phyloP scores from a whole-genome alignment of 2,888 invertebrate genomes.

The Dynastes maya region DNA sequence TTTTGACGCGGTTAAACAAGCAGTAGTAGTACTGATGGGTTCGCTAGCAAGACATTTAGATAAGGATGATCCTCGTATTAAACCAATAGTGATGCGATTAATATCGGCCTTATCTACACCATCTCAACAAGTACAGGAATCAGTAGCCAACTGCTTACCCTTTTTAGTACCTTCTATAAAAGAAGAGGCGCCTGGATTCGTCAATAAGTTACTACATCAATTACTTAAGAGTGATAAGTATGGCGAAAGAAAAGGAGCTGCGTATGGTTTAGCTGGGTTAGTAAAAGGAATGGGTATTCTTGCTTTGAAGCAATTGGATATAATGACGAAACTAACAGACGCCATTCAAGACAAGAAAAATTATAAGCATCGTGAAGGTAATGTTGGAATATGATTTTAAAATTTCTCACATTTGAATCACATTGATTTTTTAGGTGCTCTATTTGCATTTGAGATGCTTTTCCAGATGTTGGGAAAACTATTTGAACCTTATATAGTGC shows the following conservation, averaged over 20 bases:
- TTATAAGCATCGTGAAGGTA: slow-evolving; percentile 92
- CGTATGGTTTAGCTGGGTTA: slow-evolving; percentile 96
- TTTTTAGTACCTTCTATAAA: slow-evolving; percentile 94
- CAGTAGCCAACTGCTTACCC: slow-evolving; percentile 96
- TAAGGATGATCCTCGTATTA: slow-evolving; percentile 89
- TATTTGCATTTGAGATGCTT: slow-evolving; percentile 98
- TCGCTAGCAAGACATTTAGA: slow-evolving; percentile 96
- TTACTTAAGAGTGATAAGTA: slow-evolving; percentile 93
- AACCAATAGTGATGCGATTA: slow-evolving; percentile 93
- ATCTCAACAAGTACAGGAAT: slow-evolving; percentile 90
- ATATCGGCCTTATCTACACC: slow-evolving; percentile 95
- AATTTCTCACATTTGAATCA: no score
- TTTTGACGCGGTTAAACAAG: slow-evolving; percentile 94
- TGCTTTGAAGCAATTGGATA: slow-evolving; percentile 94
- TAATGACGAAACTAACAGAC: slow-evolving; percentile 93
- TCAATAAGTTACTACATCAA: slow-evolving; percentile 89
- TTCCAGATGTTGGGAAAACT: slow-evolving; percentile 95
- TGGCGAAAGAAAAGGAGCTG: slow-evolving; percentile 95
- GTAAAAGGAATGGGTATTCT: slow-evolving; percentile 98
- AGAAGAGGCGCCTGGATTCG: slow-evolving; percentile 90
- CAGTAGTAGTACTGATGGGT: slow-evolving; percentile 97
- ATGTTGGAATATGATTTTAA: not conserved
- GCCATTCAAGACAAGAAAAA: slow-evolving; percentile 98
- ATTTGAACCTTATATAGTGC: slow-evolving; percentile 99
- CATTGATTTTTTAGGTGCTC: slow-evolving; percentile 76